Conservation (phyloP, 1,140 invertebrate species). For the Archivesica marissinica region DNA sequence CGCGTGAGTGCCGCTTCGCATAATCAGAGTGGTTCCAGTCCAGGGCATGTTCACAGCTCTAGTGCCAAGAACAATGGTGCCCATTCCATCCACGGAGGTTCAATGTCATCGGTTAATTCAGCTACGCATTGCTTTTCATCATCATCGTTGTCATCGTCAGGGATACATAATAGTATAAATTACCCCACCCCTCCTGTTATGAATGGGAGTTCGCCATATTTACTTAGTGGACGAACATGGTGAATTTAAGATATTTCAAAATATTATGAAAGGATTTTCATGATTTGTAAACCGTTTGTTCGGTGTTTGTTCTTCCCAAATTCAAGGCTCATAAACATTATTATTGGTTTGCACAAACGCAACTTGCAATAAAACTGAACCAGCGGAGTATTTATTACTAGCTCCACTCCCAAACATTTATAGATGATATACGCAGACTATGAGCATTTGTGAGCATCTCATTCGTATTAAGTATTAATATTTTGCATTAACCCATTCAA, state of each 20-base stretch:
- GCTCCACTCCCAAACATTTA: neutral
- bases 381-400: neutral
- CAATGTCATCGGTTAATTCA: constrained; percentile 60
- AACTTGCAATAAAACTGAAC: constrained; percentile 2
- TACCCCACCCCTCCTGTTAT: constrained; percentile 71
- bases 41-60: constrained; percentile 58
- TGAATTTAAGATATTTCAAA: constrained; percentile 57
- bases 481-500: too few relatives aligned
- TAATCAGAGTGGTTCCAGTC: constrained; percentile 39
- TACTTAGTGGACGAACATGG: constrained; percentile 79
- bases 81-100: constrained; percentile 68
- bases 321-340: constrained; percentile 26
- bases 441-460: neutral
- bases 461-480: too few relatives aligned
- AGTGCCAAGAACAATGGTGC: constrained; percentile 66
- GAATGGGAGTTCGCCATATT: constrained; percentile 75
- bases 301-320: constrained; percentile 55
- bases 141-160: constrained; percentile 66
- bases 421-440: neutral
- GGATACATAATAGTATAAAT: constrained; percentile 72
- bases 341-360: constrained; percentile 32
- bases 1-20: constrained; percentile 56
- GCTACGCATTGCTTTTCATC: constrained; percentile 69
- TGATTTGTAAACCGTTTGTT: constrained; percentile 23
- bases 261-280: constrained; percentile 28